Evolutionary conservation across 2,888 invertebrate genomes (phyloP).

Genomic region (Agrilus biguttatus): DNA sequence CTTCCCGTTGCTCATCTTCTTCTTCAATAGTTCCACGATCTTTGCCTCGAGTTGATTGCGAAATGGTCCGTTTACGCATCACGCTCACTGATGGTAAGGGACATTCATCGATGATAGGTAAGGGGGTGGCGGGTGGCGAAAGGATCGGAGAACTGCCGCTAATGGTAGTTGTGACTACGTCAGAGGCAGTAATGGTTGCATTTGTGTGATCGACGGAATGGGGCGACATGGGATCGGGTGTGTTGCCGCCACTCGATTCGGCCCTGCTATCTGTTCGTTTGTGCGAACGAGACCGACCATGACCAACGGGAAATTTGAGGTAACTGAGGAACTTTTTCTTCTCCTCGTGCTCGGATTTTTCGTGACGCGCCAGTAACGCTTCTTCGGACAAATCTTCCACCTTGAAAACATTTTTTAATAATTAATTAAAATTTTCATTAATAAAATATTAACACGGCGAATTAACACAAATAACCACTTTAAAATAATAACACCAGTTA

Average conservation of each 20-base stretch:
- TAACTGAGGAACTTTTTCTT: constrained; percentile 57
- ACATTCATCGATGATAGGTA: constrained; percentile 17
- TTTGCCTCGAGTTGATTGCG: constrained; percentile 33
- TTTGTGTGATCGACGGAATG: constrained; percentile 29
- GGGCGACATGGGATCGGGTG: constrained; percentile 53
- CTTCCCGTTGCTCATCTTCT: constrained; percentile 20
- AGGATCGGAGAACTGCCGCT: constrained; percentile 29
- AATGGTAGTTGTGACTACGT: constrained; percentile 20
- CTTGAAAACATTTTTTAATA: constrained; percentile 21
- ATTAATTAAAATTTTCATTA: no score
- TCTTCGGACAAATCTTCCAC: constrained; percentile 72
- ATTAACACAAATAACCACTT: no score
- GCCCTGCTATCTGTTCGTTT: constrained; percentile 53
- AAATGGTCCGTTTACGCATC: constrained; percentile 34
- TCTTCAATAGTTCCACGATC: constrained; percentile 13
- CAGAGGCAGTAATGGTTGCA: constrained; percentile 2
- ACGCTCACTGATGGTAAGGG: constrained; percentile 22
- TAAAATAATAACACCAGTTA: no score
- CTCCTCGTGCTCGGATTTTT: constrained; percentile 66
- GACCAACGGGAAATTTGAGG: constrained; percentile 30
- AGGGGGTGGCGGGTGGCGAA: constrained; percentile 38
- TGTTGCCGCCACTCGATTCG: constrained; percentile 56
- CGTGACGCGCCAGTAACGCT: constrained; percentile 55
- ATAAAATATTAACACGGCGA: no score
- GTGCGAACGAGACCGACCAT: constrained; percentile 40